These are phyloP conservation scores for Cataglyphis albicans DNA, from an alignment of 2,888 invertebrate genomes.

Conservation along the genomic window DNA sequence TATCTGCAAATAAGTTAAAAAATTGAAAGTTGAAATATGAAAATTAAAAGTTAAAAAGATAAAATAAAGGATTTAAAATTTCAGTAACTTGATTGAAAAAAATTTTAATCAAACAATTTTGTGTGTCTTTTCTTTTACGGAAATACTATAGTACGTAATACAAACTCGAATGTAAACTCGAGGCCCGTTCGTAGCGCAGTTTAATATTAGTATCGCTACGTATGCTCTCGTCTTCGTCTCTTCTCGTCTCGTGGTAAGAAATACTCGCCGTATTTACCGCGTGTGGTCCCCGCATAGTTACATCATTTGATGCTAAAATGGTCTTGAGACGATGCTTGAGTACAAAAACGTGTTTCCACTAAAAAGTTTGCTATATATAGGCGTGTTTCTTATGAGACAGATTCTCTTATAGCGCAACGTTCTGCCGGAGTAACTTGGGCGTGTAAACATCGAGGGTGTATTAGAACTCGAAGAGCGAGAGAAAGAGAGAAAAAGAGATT, in stretches of 20 bases:
- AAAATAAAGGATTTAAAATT: not conserved
- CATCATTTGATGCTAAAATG: constrained; percentile 77
- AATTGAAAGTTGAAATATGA: not conserved
- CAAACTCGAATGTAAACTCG: not conserved
- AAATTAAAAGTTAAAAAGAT: not conserved
- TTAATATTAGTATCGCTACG: constrained; percentile 73
- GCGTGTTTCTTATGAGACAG: constrained; percentile 62
- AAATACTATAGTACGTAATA: not conserved
- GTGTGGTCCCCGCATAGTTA: constrained; percentile 73
- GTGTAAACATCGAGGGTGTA: constrained; percentile 38
- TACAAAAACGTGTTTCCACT: constrained; percentile 75
- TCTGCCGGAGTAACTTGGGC: constrained; percentile 25
- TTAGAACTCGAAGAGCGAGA: constrained; percentile 22
- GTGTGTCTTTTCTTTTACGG: not conserved
- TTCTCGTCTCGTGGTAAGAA: constrained; percentile 63
- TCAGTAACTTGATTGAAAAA: not conserved
- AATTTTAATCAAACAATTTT: constrained; percentile 16
- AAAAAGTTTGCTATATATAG: constrained; percentile 72
- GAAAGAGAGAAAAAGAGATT: constrained; percentile 13
- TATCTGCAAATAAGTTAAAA: not conserved
- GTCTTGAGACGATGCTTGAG: constrained; percentile 74
- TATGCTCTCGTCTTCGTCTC: constrained; percentile 65
- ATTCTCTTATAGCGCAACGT: constrained; percentile 59
- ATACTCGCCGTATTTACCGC: constrained; percentile 73
- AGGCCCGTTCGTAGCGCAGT: constrained; percentile 57